Conservation (phyloP, 2,797 vertebrate genomes). For the Discoglossus pictus region DNA sequence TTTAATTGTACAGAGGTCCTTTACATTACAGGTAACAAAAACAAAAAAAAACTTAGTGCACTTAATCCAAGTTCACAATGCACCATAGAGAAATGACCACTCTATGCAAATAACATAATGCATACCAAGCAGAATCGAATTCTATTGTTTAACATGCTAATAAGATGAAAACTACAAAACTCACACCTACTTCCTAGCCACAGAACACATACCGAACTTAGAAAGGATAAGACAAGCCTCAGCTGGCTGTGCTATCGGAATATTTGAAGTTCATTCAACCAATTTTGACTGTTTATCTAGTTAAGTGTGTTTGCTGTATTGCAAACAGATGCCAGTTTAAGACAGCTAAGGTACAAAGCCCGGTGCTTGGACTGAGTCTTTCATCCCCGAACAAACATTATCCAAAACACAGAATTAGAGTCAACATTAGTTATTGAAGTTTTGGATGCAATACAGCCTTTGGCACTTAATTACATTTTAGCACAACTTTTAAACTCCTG, state of each 20-base stretch:
- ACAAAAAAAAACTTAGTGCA: no score
- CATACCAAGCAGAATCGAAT: no score
- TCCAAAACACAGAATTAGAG: slow-evolving; percentile 24
- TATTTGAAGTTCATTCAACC: slow-evolving; percentile 33
- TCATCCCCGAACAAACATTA: slow-evolving; percentile 43
- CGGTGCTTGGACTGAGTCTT: slow-evolving; percentile 14
- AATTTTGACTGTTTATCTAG: slow-evolving; percentile 38
- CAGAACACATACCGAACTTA: slow-evolving; percentile 1
- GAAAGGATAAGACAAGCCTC: slow-evolving; percentile 7
- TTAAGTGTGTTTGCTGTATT: slow-evolving; percentile 25
- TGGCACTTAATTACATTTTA: slow-evolving; percentile 12
- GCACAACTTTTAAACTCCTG: slow-evolving; percentile 18
- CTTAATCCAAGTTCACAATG: no score
- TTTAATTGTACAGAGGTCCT: no score
- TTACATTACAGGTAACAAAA: no score
- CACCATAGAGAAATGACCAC: no score
- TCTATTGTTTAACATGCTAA: no score
- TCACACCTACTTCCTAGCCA: neutral
- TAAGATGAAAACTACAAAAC: no score
- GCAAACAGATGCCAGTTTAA: slow-evolving; percentile 40
- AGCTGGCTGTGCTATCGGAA: slow-evolving; percentile 19
- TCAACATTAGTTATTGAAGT: slow-evolving; percentile 38
- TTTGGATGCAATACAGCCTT: slow-evolving; percentile 35
- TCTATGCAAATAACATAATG: no score
- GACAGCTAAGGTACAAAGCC: slow-evolving; percentile 25